phyloP scores from a whole-genome alignment of 2,113 vertebrate genomes.

The Ploceus nigricollis region DNA sequence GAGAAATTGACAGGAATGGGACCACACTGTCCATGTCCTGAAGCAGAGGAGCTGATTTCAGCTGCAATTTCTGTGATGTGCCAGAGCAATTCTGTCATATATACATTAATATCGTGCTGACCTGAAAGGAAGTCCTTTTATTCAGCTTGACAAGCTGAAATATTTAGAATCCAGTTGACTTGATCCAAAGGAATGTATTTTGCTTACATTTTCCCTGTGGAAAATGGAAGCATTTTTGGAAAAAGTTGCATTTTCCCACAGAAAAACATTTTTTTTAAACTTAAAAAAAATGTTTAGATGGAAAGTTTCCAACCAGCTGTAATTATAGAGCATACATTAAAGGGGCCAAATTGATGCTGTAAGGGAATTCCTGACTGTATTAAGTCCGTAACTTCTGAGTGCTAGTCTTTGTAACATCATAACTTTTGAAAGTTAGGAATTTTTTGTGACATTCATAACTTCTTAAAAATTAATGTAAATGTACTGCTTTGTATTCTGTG shows the following conservation, averaged over 20 bases:
- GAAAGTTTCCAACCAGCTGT: conserved; percentile 28
- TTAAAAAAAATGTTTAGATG: not conserved
- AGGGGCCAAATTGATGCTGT: conserved; percentile 4
- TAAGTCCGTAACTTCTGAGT: not conserved
- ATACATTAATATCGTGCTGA: not conserved
- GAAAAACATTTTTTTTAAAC: not conserved
- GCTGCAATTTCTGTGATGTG: not conserved
- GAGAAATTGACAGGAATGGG: not conserved
- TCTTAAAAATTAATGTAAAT: not conserved
- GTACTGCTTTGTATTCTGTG: not conserved
- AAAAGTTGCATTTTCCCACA: conserved; percentile 50
- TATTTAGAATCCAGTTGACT: conserved; percentile 20
- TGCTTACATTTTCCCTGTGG: conserved; percentile 51
- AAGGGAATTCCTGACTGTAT: conserved; percentile 1
- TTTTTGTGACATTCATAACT: not conserved
- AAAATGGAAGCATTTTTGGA: conserved; percentile 24
- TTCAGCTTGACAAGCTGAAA: conserved; percentile 8
- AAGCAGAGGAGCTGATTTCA: not conserved
- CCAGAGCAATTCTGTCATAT: not conserved
- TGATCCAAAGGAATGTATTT: conserved; percentile 25
- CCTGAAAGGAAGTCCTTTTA: not conserved
- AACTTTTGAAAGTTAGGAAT: not conserved
- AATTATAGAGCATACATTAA: conserved; percentile 45
- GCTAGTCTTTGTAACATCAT: not conserved
- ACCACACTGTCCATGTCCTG: not conserved